Evolutionary conservation across 2,888 invertebrate species (phyloP).

Genomic region (Arrhopalites spinosus): DNA sequence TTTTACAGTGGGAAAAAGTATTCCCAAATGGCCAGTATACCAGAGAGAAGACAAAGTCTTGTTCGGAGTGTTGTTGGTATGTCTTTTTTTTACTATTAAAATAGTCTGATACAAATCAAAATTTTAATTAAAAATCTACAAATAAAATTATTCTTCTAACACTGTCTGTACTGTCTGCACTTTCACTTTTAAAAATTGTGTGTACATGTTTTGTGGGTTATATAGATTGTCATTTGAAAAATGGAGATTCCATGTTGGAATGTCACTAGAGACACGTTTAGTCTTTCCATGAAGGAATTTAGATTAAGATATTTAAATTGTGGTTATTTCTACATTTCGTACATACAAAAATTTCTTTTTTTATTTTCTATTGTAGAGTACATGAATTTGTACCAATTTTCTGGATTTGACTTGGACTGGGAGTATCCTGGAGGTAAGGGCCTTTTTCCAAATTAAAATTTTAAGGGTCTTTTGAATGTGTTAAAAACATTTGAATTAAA

Average conservation of each 20-base stretch:
- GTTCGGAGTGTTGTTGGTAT: slow-evolving; percentile 49
- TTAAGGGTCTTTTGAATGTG: not conserved
- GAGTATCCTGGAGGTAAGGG: slow-evolving; percentile 70
- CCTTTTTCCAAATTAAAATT: not conserved
- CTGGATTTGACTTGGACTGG: slow-evolving; percentile 88
- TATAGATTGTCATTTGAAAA: not conserved
- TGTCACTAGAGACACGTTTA: not conserved
- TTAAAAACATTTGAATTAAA: too few species aligned
- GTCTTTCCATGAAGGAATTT: not conserved
- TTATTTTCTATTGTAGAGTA: slow-evolving; percentile 64
- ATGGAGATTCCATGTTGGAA: too few species aligned
- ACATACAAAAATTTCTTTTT: not conserved
- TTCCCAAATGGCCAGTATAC: slow-evolving; percentile 49
- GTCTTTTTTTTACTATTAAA: slow-evolving; percentile 31
- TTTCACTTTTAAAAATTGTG: too few species aligned
- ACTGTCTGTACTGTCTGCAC: too few species aligned
- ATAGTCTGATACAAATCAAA: not conserved
- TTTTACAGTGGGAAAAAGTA: slow-evolving; percentile 46
- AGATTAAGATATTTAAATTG: too few species aligned
- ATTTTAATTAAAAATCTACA: too few species aligned
- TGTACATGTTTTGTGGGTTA: not conserved
- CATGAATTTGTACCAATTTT: slow-evolving; percentile 76
- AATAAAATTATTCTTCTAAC: too few species aligned
- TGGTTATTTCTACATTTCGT: too few species aligned
- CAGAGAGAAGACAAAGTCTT: slow-evolving; percentile 45